These are phyloP conservation scores for Dinomys branickii DNA, from an alignment of 2,113 vertebrate species.

Conservation along the genomic window DNA sequence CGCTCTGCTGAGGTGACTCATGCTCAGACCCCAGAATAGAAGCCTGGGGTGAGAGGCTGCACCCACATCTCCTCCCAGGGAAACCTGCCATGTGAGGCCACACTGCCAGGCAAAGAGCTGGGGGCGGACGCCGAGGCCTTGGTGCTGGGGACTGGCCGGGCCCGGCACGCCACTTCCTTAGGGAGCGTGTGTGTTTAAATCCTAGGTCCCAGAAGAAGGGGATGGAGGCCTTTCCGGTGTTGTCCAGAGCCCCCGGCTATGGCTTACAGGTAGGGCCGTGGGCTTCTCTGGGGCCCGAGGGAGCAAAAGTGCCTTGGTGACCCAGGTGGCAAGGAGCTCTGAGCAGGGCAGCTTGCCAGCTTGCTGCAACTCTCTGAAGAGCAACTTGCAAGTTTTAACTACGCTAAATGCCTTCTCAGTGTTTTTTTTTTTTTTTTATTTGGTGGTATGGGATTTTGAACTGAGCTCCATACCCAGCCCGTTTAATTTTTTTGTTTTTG, in stretches of 20 bases:
- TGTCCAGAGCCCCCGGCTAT: constrained; percentile 87
- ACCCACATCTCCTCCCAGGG: constrained; percentile 63
- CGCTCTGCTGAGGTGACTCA: constrained; percentile 66
- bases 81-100: constrained; percentile 20
- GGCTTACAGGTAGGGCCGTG: constrained; percentile 90
- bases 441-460: background rate
- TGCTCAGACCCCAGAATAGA: constrained; percentile 67
- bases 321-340: background rate
- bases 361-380: background rate
- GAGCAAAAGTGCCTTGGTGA: background rate
- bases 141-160: background rate
- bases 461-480: background rate
- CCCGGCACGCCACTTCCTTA: background rate
- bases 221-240: constrained; percentile 74
- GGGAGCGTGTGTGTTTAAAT: background rate
- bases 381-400: background rate
- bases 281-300: background rate
- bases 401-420: background rate
- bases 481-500: background rate
- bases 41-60: constrained; percentile 39
- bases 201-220: constrained; percentile 85
- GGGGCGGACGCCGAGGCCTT: background rate
- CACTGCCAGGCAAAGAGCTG: background rate
- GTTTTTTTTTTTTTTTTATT: background rate
- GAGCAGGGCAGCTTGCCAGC: background rate